Evolutionary conservation across 2,888 invertebrate species (phyloP).

Genomic region (Autographa gamma): DNA sequence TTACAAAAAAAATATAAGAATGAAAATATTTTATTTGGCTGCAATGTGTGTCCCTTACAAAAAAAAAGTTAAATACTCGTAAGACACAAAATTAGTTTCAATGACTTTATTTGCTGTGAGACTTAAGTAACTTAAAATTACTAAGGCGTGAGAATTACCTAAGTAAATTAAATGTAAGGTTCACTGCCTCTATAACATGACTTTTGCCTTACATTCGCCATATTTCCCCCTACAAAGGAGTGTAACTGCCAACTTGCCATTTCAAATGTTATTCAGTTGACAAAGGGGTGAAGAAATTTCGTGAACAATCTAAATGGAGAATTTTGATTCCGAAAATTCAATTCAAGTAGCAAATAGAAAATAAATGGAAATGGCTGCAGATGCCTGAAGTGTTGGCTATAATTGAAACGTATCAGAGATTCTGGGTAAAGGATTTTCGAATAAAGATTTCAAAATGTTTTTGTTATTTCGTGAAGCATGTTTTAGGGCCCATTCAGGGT

Average conservation of each 20-base stretch:
- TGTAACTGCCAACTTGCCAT: slow-evolving; percentile 12
- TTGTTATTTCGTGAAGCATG: slow-evolving; percentile 13
- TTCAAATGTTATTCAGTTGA: slow-evolving; percentile 22
- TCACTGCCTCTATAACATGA: background rate
- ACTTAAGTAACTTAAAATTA: background rate
- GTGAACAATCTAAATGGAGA: slow-evolving; percentile 24
- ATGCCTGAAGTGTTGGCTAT: slow-evolving; percentile 3
- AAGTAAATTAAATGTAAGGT: slow-evolving; percentile 10
- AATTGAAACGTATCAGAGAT: slow-evolving; percentile 34
- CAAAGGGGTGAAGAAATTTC: slow-evolving; percentile 22
- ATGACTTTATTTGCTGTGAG: background rate
- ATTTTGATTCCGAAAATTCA: slow-evolving; percentile 17
- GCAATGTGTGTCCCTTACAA: no score
- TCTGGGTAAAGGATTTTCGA: slow-evolving; percentile 25
- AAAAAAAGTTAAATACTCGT: no score
- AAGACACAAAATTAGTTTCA: background rate
- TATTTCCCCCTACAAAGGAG: slow-evolving; percentile 9
- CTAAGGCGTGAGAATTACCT: slow-evolving; percentile 6
- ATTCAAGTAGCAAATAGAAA: slow-evolving; percentile 32
- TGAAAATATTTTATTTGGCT: no score
- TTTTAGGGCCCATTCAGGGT: background rate
- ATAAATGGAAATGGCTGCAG: slow-evolving; percentile 21
- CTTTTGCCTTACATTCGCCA: slow-evolving; percentile 1
- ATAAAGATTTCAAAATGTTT: slow-evolving; percentile 16
- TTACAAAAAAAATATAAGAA: no score